phyloP scores from a whole-genome alignment of 2,888 invertebrate genomes.

The Mechanitis mazaeus region DNA sequence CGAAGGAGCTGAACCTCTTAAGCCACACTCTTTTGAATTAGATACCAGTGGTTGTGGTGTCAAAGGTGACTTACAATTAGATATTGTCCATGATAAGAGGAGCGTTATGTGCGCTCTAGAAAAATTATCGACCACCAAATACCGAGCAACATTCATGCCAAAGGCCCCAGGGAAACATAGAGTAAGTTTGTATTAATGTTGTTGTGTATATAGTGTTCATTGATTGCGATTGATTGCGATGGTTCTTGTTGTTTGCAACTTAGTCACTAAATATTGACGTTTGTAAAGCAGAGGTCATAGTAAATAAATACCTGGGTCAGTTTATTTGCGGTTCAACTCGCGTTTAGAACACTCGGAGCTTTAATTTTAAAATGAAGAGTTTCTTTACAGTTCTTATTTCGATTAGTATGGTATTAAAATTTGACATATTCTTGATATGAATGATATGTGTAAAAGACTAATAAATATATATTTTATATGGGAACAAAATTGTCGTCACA shows the following conservation, averaged over 20 bases:
- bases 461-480: too few relatives aligned
- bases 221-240: background rate
- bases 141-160: constrained; percentile 87
- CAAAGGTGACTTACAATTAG: constrained; percentile 90
- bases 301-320: too few relatives aligned
- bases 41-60: constrained; percentile 81
- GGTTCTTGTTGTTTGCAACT: too few relatives aligned
- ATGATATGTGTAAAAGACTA: too few relatives aligned
- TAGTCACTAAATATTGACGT: too few relatives aligned
- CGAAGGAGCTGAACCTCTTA: constrained; percentile 89
- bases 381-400: too few relatives aligned
- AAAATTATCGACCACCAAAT: constrained; percentile 85
- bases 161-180: constrained; percentile 87
- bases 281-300: too few relatives aligned
- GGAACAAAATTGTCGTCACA: background rate
- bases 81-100: constrained; percentile 92
- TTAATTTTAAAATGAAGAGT: too few relatives aligned
- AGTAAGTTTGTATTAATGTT: constrained; percentile 47
- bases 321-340: too few relatives aligned
- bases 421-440: too few relatives aligned
- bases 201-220: background rate
- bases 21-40: constrained; percentile 89
- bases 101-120: constrained; percentile 90
- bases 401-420: too few relatives aligned
- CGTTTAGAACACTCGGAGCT: too few relatives aligned